phyloP scores from a whole-genome alignment of 2,113 vertebrate species.

The Anarrhichthys ocellatus region DNA sequence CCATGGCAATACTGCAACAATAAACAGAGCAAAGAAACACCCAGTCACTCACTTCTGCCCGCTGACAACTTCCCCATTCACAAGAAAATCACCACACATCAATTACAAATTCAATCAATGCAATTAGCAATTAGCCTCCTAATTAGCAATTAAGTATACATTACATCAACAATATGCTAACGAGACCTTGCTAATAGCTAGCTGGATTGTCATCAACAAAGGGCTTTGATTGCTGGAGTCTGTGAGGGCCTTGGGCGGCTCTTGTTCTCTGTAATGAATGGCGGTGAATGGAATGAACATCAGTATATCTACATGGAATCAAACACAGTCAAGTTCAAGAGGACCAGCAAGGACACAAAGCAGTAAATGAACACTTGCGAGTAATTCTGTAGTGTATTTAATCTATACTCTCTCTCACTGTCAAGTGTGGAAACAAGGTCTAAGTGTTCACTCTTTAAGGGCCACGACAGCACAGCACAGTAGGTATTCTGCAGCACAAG shows the following conservation, averaged over 20 bases:
- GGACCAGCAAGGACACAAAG: not conserved
- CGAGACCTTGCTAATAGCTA: slow-evolving; percentile 36
- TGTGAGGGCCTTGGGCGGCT: not conserved
- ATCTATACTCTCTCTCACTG: not conserved
- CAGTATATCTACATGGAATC: not conserved
- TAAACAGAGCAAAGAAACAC: not conserved
- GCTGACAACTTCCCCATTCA: not conserved
- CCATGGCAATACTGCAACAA: not conserved
- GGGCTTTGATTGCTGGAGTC: slow-evolving; percentile 29
- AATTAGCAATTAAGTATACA: slow-evolving; percentile 58
- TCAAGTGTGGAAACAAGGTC: not conserved
- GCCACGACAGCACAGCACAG: not conserved
- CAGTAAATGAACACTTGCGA: not conserved
- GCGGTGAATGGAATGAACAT: slow-evolving; percentile 12
- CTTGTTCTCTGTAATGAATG: slow-evolving; percentile 35
- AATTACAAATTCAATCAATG: slow-evolving; percentile 53
- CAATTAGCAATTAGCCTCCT: slow-evolving; percentile 55
- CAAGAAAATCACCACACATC: slow-evolving; percentile 30
- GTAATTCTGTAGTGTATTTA: not conserved
- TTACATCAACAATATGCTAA: slow-evolving; percentile 64
- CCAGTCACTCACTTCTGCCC: not conserved
- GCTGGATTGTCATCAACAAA: slow-evolving; percentile 38
- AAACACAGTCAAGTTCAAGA: slow-evolving; percentile 15
- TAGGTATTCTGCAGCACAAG: not conserved
- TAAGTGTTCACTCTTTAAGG: not conserved